phyloP scores from a whole-genome alignment of 2,113 vertebrate species.

The Turnix velox region DNA sequence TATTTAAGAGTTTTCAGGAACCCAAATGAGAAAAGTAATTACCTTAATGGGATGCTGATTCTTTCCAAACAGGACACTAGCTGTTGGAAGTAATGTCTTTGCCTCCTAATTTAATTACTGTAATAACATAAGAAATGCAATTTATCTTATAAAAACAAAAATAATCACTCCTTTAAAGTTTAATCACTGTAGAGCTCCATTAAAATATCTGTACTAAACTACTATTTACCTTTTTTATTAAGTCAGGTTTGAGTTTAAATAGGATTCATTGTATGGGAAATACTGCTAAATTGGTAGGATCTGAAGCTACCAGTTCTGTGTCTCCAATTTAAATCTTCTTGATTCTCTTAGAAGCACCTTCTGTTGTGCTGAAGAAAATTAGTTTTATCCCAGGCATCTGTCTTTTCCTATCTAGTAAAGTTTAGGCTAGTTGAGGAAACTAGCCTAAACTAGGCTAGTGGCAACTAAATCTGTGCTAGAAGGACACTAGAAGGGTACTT shows the following conservation, averaged over 20 bases:
- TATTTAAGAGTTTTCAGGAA: conserved; percentile 32
- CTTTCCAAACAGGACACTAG: background rate
- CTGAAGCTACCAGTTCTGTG: background rate
- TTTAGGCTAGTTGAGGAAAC: background rate
- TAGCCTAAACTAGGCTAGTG: too few relatives aligned
- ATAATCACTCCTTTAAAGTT: background rate
- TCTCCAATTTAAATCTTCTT: background rate
- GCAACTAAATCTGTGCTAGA: background rate
- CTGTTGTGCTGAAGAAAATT: background rate
- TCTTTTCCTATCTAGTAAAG: background rate
- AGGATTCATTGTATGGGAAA: background rate
- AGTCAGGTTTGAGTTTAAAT: background rate
- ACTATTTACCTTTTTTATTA: background rate
- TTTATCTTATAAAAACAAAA: conserved; percentile 10
- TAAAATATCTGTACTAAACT: background rate
- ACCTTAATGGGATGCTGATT: conserved; percentile 15
- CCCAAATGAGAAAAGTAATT: conserved; percentile 39
- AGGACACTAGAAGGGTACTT: background rate
- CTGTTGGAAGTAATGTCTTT: background rate
- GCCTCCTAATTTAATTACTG: background rate
- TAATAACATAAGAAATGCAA: background rate
- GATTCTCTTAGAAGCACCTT: background rate
- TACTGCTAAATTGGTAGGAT: background rate
- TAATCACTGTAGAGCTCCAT: background rate
- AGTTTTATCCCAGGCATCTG: background rate